Evolutionary conservation across 2,888 invertebrate genomes (phyloP).

Genomic region (Drosophila silvestris): DNA sequence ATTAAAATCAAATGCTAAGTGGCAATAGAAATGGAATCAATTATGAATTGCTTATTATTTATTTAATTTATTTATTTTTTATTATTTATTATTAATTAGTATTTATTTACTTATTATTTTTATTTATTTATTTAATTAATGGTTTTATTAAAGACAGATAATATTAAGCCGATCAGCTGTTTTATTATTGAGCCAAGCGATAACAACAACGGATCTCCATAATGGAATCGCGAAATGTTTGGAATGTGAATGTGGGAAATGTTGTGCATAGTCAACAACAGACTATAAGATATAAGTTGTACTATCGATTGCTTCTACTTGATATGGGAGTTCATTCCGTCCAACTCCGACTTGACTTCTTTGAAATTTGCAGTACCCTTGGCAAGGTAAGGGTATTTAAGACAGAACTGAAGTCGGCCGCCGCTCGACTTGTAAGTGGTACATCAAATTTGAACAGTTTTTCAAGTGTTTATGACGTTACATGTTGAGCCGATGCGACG

Average conservation of each 20-base stretch:
- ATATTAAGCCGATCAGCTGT: neutral
- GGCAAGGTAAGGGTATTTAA: conserved; percentile 13
- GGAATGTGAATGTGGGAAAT: neutral
- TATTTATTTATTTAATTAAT: neutral
- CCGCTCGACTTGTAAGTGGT: conserved; percentile 68
- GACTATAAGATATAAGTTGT: neutral
- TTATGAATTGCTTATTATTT: neutral
- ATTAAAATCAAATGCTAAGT: neutral
- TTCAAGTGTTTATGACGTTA: conserved; percentile 74
- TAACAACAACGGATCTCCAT: neutral
- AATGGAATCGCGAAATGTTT: neutral
- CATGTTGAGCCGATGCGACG: conserved; percentile 7
- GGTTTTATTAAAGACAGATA: neutral
- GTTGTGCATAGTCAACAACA: neutral
- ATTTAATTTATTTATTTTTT: neutral
- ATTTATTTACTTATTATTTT: neutral
- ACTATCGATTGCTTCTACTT: too few species aligned
- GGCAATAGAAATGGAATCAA: neutral
- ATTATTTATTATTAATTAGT: neutral
- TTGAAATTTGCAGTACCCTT: too few species aligned
- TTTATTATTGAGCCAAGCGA: neutral
- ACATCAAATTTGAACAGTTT: conserved; percentile 76
- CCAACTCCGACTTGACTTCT: neutral
- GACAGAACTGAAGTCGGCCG: conserved; percentile 24
- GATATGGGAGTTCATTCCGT: neutral